A percentile compares a stretch with the other conserved stretches of the same genome.
These are phyloP conservation scores for Machaerirhynchus nigripectus DNA, from an alignment of 2,113 vertebrate species.

Conservation along the genomic window DNA sequence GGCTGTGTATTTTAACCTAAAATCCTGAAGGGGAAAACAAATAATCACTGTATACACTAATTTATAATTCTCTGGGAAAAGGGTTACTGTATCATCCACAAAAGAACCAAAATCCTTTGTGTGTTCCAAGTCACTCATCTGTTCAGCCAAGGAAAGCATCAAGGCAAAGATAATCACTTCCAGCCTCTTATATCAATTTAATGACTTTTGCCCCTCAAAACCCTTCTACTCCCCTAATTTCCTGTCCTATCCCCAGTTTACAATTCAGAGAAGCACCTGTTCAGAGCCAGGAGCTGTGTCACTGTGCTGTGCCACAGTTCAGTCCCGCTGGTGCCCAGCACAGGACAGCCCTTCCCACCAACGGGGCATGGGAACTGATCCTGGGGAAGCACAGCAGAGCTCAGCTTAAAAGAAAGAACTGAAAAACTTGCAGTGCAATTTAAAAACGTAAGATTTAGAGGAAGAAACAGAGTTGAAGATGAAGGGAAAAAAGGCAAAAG, in stretches of 20 bases:
- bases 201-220: fast-evolving
- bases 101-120: not conserved
- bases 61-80: not conserved
- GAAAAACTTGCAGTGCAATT: not conserved
- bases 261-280: not conserved
- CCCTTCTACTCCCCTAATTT: not conserved
- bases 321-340: not conserved
- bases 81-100: not conserved
- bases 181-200: not conserved
- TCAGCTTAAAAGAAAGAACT: not conserved
- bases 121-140: not conserved
- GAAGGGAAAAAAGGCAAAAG: not conserved
- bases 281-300: not conserved
- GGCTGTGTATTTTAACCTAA: not conserved
- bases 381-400: not conserved
- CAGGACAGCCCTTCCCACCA: not conserved
- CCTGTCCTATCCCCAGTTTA: not conserved
- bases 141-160: not conserved
- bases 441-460: not conserved
- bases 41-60: not conserved
- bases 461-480: not conserved
- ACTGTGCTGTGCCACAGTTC: too few relatives aligned
- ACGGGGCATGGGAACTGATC: not conserved
- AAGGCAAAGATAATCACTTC: not conserved
- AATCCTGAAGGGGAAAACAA: not conserved